These are phyloP conservation scores for Leistus spinibarbis DNA, from an alignment of 2,888 invertebrate genomes.

Conservation along the genomic window DNA sequence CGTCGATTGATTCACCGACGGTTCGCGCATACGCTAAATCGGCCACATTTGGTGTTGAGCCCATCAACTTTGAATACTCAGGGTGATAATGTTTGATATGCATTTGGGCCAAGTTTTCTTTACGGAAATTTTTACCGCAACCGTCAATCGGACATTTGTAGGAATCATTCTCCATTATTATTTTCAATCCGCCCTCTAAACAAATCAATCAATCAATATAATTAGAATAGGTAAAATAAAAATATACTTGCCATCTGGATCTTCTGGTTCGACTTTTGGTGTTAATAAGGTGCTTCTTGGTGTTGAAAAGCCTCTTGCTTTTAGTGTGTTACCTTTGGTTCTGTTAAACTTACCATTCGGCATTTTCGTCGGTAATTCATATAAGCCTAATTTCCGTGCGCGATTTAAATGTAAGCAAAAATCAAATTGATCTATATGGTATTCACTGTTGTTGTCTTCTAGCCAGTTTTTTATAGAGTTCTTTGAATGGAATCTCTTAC, in stretches of 20 bases:
- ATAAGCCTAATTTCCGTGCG: slow-evolving; percentile 57
- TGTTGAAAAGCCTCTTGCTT: slow-evolving; percentile 1
- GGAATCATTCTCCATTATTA: slow-evolving; percentile 67
- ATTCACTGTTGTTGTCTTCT: slow-evolving; percentile 55
- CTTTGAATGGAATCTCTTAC: slow-evolving; percentile 66
- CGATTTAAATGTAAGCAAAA: slow-evolving; percentile 64
- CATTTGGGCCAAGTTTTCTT: slow-evolving; percentile 88
- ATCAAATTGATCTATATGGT: slow-evolving; percentile 64
- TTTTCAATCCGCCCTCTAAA: slow-evolving; percentile 51
- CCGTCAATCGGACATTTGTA: slow-evolving; percentile 78
- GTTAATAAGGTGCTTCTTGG: slow-evolving; percentile 14
- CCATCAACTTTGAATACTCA: slow-evolving; percentile 75
- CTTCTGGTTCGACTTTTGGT: slow-evolving; percentile 25
- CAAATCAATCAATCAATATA: slow-evolving; percentile 57
- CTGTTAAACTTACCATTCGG: no score
- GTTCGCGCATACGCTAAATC: slow-evolving; percentile 85
- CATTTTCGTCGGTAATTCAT: slow-evolving; percentile 48
- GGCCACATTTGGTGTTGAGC: slow-evolving; percentile 82
- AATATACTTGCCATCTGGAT: slow-evolving; percentile 36
- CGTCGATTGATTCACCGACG: slow-evolving; percentile 64
- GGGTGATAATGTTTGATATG: slow-evolving; percentile 95
- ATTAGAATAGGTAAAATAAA: not conserved
- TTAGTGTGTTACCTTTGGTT: slow-evolving; percentile 9
- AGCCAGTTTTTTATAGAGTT: slow-evolving; percentile 61
- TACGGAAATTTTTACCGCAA: slow-evolving; percentile 88